Evolutionary conservation across 2,113 vertebrate species (phyloP), one percentile per base, ranked within the genome.

Genomic region (Charina bottae): DNA sequence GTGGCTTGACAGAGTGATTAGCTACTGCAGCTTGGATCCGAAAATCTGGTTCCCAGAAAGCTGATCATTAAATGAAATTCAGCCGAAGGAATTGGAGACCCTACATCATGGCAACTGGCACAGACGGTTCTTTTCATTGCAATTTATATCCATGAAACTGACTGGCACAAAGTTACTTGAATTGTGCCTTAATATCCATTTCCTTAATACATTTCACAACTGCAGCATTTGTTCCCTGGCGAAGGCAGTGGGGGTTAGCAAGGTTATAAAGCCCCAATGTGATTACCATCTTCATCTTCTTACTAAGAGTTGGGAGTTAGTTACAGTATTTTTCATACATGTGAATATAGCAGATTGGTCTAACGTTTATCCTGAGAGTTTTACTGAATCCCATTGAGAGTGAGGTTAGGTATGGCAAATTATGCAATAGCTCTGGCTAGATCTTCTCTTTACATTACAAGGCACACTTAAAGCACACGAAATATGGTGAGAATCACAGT

Each of bases 31-130:
- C 42, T 46, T 21, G 1, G 87, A 93, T 62, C 94, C 24, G 0
- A 3, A 15, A 94, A 90, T 37, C 92, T 9, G 85, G 2, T 85
- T 92, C 93, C 90, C 86, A 88, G 89, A 89, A 94, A 96, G 91
- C n/a, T 0, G 93, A 55, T 59, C 92, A 89, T 95, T 92, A 94
- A 94, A 64, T 92, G 93, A 95, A 96, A 95, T 92, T 88, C 94
- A 93, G 78, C 64, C n/a, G 89, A 93, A 46, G 85, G 89, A 93
- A 92, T 68, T 83, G 88, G 94, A 87, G 85, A 26, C 91, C 95
- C 92, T 89, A 23, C 23, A 33, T n/a, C 19, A 13, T 7, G 72
- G 42, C 0, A 0, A 87, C 89, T 92, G 0, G 2, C 87, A 24
- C 92, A 93, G 95, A 93, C 93, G 90, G 62, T 93, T 46, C 86